Percentiles rank a stretch among this genome's conserved stretches.
These are phyloP conservation scores for Tipula vernalis DNA, from an alignment of 2,888 invertebrate species.

Conservation along the genomic window DNA sequence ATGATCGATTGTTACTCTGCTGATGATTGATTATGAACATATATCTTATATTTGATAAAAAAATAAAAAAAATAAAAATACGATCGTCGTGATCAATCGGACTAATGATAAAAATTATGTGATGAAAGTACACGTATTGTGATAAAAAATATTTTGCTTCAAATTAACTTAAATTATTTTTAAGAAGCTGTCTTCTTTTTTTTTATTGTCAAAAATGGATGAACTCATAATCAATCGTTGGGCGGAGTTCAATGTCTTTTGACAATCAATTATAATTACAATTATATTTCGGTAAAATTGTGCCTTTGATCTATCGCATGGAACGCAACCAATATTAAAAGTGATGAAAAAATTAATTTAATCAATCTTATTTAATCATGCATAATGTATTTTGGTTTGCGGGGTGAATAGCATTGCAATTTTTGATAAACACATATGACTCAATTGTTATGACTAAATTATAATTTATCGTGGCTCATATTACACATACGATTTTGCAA, in stretches of 20 bases:
- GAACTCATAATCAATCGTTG: not conserved
- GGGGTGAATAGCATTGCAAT: not conserved
- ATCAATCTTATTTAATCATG: not conserved
- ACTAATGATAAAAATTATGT: not conserved
- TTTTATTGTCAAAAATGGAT: not conserved
- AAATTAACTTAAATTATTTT: not conserved
- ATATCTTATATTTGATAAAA: not conserved
- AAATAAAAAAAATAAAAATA: not conserved
- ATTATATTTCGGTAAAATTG: not conserved
- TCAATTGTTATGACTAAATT: not conserved
- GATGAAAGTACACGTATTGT: not conserved
- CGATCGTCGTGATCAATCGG: not conserved
- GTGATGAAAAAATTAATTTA: not conserved
- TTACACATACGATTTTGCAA: not conserved
- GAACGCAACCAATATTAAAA: not conserved
- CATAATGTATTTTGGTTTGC: not conserved
- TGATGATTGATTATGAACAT: not conserved
- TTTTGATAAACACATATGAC: not conserved
- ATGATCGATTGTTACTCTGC: not conserved
- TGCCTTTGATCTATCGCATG: not conserved
- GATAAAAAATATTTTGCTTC: not conserved
- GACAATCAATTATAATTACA: not conserved
- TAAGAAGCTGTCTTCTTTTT: not conserved
- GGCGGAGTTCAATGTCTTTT: not conserved
- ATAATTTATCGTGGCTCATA: not conserved